Evolutionary conservation across 2,888 invertebrate species (phyloP).

Genomic region (Meiosimyza platycephala): DNA sequence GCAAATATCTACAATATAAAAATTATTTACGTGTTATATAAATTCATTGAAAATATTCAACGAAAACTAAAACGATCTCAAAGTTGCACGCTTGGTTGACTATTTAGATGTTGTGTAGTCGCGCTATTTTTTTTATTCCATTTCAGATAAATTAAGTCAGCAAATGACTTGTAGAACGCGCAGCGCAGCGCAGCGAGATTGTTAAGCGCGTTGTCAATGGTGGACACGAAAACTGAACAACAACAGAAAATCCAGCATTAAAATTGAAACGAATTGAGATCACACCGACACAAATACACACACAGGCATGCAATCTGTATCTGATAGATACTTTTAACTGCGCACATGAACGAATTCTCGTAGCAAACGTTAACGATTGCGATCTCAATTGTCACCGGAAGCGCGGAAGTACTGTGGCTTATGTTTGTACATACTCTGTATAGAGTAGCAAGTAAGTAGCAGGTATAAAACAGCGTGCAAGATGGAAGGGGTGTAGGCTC

Average conservation of each 20-base stretch:
- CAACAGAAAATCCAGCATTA: neutral
- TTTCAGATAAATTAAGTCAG: conserved; percentile 59
- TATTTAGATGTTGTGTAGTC: conserved; percentile 50
- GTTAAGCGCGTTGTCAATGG: conserved; percentile 3
- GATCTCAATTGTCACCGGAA: conserved; percentile 24
- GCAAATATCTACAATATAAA: neutral
- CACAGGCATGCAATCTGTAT: conserved; percentile 9
- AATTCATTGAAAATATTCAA: conserved; percentile 16
- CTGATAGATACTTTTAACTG: conserved; percentile 12
- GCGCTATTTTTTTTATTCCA: conserved; percentile 45
- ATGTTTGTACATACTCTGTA: no score
- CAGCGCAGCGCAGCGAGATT: neutral
- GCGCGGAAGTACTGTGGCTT: conserved; percentile 1
- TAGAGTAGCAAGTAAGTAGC: no score
- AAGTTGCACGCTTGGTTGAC: conserved; percentile 61
- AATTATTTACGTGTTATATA: conserved; percentile 6
- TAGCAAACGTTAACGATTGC: conserved; percentile 11
- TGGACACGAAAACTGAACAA: neutral
- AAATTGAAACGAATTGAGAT: conserved; percentile 18
- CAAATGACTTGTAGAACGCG: conserved; percentile 63
- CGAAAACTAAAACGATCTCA: conserved; percentile 46
- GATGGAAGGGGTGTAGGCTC: no score
- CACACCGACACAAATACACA: conserved; percentile 16
- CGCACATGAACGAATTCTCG: conserved; percentile 3
- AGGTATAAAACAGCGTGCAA: no score